Evolutionary conservation across 2,113 vertebrate species (phyloP).

Genomic region (Chelonoidis abingdonii): DNA sequence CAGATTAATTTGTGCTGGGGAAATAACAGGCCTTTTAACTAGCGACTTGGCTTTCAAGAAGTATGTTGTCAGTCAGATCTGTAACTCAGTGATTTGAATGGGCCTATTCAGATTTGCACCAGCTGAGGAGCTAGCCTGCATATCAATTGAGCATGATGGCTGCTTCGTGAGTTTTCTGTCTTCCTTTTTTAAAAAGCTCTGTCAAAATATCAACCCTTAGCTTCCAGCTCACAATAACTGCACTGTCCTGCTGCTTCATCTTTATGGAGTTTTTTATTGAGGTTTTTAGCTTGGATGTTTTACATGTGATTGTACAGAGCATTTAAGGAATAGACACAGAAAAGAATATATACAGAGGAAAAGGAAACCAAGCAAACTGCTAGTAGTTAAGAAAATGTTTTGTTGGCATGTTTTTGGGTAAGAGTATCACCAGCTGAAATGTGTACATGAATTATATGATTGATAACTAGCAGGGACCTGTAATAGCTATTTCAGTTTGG

Average conservation of each 20-base stretch:
- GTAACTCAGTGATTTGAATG: neutral
- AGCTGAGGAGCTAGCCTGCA: neutral
- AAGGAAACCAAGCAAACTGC: conserved; percentile 40
- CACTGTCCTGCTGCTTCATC: conserved; percentile 55
- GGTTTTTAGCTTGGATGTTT: conserved; percentile 67
- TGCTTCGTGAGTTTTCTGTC: neutral
- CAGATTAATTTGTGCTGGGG: neutral
- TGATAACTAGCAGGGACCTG: conserved; percentile 30
- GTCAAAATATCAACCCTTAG: conserved; percentile 40
- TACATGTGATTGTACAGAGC: conserved; percentile 75
- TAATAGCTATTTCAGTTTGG: neutral
- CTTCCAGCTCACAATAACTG: conserved; percentile 59
- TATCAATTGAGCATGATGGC: neutral
- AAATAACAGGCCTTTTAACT: neutral
- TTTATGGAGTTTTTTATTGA: conserved; percentile 65
- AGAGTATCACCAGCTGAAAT: conserved; percentile 27
- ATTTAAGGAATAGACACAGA: conserved; percentile 38
- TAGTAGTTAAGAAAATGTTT: neutral
- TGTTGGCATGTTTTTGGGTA: conserved; percentile 41
- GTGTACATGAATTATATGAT: accelerated
- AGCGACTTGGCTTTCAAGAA: neutral
- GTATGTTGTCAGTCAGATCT: neutral
- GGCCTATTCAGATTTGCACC: neutral
- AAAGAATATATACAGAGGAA: conserved; percentile 45
- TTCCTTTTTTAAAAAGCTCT: conserved; percentile 3